phyloP scores from a whole-genome alignment of 2,888 invertebrate species.

The Drosophila anceps region DNA sequence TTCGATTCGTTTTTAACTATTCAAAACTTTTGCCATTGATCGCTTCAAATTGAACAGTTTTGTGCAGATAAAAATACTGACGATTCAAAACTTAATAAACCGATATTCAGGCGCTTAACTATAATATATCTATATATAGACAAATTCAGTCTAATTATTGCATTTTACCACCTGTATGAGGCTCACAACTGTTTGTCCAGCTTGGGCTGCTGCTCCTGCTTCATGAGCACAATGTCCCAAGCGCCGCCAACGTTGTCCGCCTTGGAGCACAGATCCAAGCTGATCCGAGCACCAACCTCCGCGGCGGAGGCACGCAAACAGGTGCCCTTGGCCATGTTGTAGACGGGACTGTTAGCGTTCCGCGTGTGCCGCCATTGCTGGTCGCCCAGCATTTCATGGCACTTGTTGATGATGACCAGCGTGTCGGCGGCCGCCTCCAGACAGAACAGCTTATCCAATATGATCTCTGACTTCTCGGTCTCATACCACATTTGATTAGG shows the following conservation, averaged over 20 bases:
- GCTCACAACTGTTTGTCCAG: slow-evolving; percentile 52
- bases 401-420: slow-evolving; percentile 93
- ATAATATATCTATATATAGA: slow-evolving; percentile 37
- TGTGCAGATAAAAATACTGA: slow-evolving; percentile 58
- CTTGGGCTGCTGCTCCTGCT: slow-evolving; percentile 37
- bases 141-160: slow-evolving; percentile 62
- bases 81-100: slow-evolving; percentile 61
- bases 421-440: slow-evolving; percentile 90
- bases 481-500: slow-evolving; percentile 91
- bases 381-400: slow-evolving; percentile 95
- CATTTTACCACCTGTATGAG: slow-evolving; percentile 7
- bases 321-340: slow-evolving; percentile 94
- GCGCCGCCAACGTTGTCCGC: slow-evolving; percentile 71
- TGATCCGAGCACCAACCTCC: slow-evolving; percentile 86
- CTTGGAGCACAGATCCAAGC: slow-evolving; percentile 88
- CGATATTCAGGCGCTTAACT: slow-evolving; percentile 17
- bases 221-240: slow-evolving; percentile 72
- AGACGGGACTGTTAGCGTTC: slow-evolving; percentile 90
- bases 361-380: slow-evolving; percentile 96
- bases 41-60: not conserved
- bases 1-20: not conserved
- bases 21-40: slow-evolving; percentile 1
- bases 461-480: slow-evolving; percentile 92
- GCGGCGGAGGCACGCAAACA: slow-evolving; percentile 89
- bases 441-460: slow-evolving; percentile 93